Evolutionary conservation across 1,140 invertebrate species (phyloP), one percentile per base, ranked within the genome.

Genomic region (Drosophila bocki): DNA sequence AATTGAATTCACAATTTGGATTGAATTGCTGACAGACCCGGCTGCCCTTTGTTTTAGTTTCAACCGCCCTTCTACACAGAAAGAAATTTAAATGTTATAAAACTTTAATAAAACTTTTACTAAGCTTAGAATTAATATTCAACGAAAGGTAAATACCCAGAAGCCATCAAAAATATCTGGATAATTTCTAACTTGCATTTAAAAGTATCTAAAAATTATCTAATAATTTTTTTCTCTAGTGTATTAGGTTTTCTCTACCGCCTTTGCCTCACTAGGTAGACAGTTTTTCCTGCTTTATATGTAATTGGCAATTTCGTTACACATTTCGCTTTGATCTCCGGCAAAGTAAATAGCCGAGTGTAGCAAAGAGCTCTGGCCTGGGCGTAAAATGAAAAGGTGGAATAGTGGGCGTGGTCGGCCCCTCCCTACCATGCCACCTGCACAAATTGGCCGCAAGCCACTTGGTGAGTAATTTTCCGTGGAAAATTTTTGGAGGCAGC

Each of bases 281-380:
- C 72, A 78, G 32, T 75, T 80, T 69, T 65, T 62, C 60, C 68
- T 70, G 82, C 68, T 85, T 86, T 86, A 82, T 86, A 78, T 86
- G 72, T 90, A 90, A 90, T 90, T 90, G 85, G 54, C 85, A 90
- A 90, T 90, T 90, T 90, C 58, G 82, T 79, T 85, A 85, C 74
- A 86, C 82, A 85, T 86, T 86, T 86, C 75, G 68, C 85, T 90
- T 90, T 90, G 85, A 90, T 90, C 81, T 90, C 78, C 74, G 63
- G 62, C 51, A 84, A 80, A 79, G 78, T 81, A 74, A 83, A 62
- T 57, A 60, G 59, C 67, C 17, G 51, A 39, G 37, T 32, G 58
- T 41, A 39, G 39, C 57, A 58, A 71, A 58, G 65, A 58, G 39
- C n/a, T 41, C 22, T 22, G 41, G 29, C 35, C 47, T 45, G 37